Base-by-base conservation (phyloP, 2,113 vertebrate genomes). In the Hippocampus abdominalis region DNA sequence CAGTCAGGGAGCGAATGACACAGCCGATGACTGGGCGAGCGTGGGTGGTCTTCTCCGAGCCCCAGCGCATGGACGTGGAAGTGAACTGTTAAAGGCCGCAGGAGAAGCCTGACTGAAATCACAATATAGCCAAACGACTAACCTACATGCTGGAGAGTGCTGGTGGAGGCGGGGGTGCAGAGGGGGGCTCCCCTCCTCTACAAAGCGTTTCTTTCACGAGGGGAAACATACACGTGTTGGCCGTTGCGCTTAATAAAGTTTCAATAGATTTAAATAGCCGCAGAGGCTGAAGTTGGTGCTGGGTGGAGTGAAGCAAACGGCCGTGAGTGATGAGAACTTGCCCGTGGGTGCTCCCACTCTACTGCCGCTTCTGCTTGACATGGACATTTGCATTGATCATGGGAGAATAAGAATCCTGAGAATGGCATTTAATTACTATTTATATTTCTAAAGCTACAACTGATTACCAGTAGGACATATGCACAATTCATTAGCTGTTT, bases 51-150 rank as follows among this genome's bases (percentile, higher is more conserved):
- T 77, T 83, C 83, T 63, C 25, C 76, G 80, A 77, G 80, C 84
- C 87, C 93, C 87, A 13, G 89, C 85, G 74, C 72, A 84, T 49
- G 71, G 87, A 85, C 88, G 81, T 89, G 92, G 89, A 94, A 94
- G 94, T 95, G 94, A 95, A 94, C 95, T 95, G 94, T 94, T 96
- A 93, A 94, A 94, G 94, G 91, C 93, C 92, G 80, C 91, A 91
- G 89, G 94, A 94, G 94, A 86, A 94, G 93, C 88, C 92, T 94
- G 92, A 94, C 89, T 94, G 95, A 94, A 97, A 97, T 96, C 95
- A 96, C 94, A 96, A 96, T 95, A 95, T 86, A 86, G 74, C 66
- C 29, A 75, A 84, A 86, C 83, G 81, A 89, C 88, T 75, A 82
- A 78, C 67, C 68, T 56, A 63, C 67, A 67, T 2, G 79, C 27